A percentile compares a stretch with the other conserved stretches of the same genome.
These are phyloP conservation scores for Scelioninae gen. 2 DNA, from an alignment of 2,888 invertebrate genomes.

Conservation along the genomic window DNA sequence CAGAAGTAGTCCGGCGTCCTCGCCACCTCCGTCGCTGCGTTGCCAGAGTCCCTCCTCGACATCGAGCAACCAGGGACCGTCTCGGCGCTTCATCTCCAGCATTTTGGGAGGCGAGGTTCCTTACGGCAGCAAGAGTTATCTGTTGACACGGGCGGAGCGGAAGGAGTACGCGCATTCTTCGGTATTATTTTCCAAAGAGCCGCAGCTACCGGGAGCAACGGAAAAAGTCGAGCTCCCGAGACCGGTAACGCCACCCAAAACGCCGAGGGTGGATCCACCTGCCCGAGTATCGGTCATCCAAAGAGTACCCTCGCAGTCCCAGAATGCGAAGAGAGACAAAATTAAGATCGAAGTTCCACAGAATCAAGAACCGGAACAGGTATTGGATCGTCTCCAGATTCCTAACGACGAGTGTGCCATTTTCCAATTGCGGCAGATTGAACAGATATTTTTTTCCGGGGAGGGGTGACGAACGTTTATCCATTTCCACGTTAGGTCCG, in stretches of 20 bases:
- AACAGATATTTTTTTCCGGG: too few species aligned
- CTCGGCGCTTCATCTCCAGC: constrained; percentile 85
- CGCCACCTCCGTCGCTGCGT: constrained; percentile 67
- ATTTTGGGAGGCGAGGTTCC: constrained; percentile 88
- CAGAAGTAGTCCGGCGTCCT: constrained; percentile 71
- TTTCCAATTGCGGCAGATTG: too few species aligned
- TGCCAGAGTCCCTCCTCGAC: constrained; percentile 62
- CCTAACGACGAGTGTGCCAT: too few species aligned
- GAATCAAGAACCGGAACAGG: constrained; percentile 75
- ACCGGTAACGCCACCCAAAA: constrained; percentile 79
- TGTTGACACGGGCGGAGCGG: constrained; percentile 87
- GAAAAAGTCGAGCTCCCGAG: constrained; percentile 72
- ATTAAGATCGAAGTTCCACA: constrained; percentile 72
- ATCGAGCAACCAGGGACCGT: constrained; percentile 72
- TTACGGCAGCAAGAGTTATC: constrained; percentile 87
- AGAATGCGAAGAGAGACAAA: constrained; percentile 69
- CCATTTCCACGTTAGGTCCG: too few species aligned
- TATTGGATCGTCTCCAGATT: too few species aligned
- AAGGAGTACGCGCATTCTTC: constrained; percentile 82
- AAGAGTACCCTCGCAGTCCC: constrained; percentile 80
- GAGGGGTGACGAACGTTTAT: too few species aligned
- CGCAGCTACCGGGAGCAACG: constrained; percentile 78
- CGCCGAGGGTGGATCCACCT: constrained; percentile 79
- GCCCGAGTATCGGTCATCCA: constrained; percentile 89
- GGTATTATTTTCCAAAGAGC: constrained; percentile 76